phyloP scores from a whole-genome alignment of 2,888 invertebrate species.

The Drosophila emarginata region DNA sequence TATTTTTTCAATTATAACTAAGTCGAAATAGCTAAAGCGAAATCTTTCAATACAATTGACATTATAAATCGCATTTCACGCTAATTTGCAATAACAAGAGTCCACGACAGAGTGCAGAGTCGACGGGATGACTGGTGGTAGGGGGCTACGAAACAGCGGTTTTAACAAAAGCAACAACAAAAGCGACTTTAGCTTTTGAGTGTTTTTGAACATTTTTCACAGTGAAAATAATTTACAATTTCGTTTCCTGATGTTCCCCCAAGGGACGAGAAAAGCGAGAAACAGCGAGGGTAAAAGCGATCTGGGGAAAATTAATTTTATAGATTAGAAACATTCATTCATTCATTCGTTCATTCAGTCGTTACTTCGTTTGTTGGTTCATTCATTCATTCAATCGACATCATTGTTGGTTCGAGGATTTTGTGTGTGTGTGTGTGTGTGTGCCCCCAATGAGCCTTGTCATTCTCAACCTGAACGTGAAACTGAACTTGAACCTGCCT shows the following conservation, averaged over 20 bases:
- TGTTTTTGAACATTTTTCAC: conserved; percentile 58
- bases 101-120: no score
- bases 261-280: conserved; percentile 33
- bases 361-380: conserved; percentile 16
- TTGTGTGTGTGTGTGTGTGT: neutral
- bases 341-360: conserved; percentile 7
- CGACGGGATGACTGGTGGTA: neutral
- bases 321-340: conserved; percentile 69
- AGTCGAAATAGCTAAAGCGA: conserved; percentile 18
- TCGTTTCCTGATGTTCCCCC: conserved; percentile 8
- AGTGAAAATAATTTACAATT: conserved; percentile 68
- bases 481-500: neutral
- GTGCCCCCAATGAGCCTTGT: conserved; percentile 59
- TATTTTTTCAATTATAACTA: conserved; percentile 67
- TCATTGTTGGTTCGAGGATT: neutral
- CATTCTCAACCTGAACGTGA: conserved; percentile 16
- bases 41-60: conserved; percentile 60
- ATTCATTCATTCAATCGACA: conserved; percentile 8
- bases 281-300: conserved; percentile 44
- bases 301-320: conserved; percentile 74
- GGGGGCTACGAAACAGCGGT: neutral
- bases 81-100: conserved; percentile 71
- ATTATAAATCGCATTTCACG: conserved; percentile 78
- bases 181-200: conserved; percentile 28
- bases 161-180: conserved; percentile 17